These are phyloP conservation scores for Caenorhabditis inopinata DNA, from an alignment of 1,140 invertebrate genomes.

Conservation along the genomic window DNA sequence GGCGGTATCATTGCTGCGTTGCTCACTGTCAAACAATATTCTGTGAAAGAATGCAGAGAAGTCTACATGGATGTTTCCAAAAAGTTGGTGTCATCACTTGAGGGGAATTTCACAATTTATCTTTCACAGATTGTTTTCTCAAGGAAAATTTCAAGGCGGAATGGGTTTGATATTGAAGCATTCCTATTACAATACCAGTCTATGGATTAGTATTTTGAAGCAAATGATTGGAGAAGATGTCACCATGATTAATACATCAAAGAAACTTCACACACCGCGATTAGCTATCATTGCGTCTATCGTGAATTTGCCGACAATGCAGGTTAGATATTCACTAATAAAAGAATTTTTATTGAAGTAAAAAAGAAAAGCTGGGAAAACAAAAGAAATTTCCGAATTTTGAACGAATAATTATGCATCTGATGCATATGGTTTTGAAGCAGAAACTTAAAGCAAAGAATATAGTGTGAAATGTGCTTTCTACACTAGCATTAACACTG, in stretches of 20 bases:
- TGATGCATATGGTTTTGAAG: too few species aligned
- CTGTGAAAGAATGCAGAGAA: conserved; percentile 53
- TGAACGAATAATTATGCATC: too few species aligned
- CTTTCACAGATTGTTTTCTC: conserved; percentile 51
- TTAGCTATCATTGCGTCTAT: conserved; percentile 67
- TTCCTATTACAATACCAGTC: conserved; percentile 83
- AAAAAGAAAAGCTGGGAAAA: too few species aligned
- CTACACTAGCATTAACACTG: too few species aligned
- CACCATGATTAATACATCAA: conserved; percentile 52
- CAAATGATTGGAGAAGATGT: conserved; percentile 44
- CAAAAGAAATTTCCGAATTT: too few species aligned
- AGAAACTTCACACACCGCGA: conserved; percentile 44
- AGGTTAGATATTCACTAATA: too few species aligned
- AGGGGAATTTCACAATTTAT: not conserved
- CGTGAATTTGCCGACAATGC: conserved; percentile 77
- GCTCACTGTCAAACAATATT: conserved; percentile 61
- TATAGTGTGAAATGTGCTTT: too few species aligned
- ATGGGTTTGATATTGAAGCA: conserved; percentile 76
- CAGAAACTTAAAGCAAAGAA: too few species aligned
- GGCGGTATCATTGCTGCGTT: conserved; percentile 71
- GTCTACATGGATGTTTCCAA: conserved; percentile 60
- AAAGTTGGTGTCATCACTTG: conserved; percentile 25
- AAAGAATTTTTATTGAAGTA: too few species aligned
- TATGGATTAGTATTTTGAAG: conserved; percentile 81
- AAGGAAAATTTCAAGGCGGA: conserved; percentile 72